phyloP scores from a whole-genome alignment of 2,797 vertebrate genomes.

The Gallirallus australis region DNA sequence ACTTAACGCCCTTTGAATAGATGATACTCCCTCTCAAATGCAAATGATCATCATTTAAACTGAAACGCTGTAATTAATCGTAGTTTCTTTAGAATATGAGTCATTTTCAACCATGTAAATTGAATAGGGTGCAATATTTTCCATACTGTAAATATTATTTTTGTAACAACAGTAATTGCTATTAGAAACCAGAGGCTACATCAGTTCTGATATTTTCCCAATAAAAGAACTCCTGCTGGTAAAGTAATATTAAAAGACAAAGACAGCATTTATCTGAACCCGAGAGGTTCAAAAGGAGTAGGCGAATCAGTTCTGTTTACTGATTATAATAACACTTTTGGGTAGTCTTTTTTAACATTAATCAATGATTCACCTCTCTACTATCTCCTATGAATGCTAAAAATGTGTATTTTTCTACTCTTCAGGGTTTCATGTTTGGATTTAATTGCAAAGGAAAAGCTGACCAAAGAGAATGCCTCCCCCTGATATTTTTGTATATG shows the following conservation, averaged over 20 bases:
- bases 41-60: not conserved
- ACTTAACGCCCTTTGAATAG: not conserved
- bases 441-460: not conserved
- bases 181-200: not conserved
- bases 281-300: not conserved
- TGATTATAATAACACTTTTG: slow-evolving; percentile 19
- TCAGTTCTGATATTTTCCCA: not conserved
- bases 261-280: not conserved
- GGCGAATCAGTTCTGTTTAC: not conserved
- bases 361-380: slow-evolving; percentile 12
- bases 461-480: not conserved
- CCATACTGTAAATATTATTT: not conserved
- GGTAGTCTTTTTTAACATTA: not conserved
- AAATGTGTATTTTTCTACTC: not conserved
- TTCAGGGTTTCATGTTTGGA: not conserved
- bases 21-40: not conserved
- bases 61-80: not conserved
- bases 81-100: slow-evolving; percentile 25
- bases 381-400: not conserved
- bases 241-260: not conserved
- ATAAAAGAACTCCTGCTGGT: not conserved
- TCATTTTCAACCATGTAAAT: not conserved
- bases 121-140: slow-evolving; percentile 2
- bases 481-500: not conserved
- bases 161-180: not conserved